Percentiles rank a stretch among this genome's conserved stretches.
Evolutionary conservation across 2,888 invertebrate species (phyloP).

Genomic region (Oscheius myriophilus): DNA sequence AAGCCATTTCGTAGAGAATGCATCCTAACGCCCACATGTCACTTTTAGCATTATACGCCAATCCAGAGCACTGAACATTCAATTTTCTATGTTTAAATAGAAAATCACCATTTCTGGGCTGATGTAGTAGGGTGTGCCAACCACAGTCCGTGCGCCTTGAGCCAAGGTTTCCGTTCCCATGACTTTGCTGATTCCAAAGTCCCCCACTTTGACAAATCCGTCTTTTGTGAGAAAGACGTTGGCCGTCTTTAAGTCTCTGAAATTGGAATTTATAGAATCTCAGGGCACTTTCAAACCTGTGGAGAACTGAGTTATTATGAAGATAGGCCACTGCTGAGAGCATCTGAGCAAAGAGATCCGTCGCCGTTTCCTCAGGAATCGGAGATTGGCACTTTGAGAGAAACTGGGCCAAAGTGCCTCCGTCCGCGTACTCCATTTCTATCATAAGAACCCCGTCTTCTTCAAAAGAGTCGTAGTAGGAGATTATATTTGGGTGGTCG

Average conservation of each 20-base stretch:
- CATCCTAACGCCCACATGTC: conserved; percentile 83
- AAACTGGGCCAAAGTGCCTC: conserved; percentile 80
- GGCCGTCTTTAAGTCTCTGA: conserved; percentile 80
- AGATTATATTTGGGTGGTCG: conserved; percentile 80
- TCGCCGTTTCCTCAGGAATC: conserved; percentile 75
- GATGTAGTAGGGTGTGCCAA: conserved; percentile 75
- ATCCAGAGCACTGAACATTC: conserved; percentile 79
- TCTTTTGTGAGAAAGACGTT: conserved; percentile 81
- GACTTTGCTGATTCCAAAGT: conserved; percentile 82
- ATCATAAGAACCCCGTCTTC: conserved; percentile 80
- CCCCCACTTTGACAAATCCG: conserved; percentile 80
- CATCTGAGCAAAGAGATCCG: conserved; percentile 75
- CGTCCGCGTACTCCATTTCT: conserved; percentile 84
- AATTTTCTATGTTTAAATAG: neutral
- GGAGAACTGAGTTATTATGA: conserved; percentile 78
- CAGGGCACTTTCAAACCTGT: conserved; percentile 71
- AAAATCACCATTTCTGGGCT: conserved; percentile 71
- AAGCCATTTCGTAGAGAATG: conserved; percentile 81
- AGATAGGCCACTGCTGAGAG: conserved; percentile 80
- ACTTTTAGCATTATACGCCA: conserved; percentile 81
- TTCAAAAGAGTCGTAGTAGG: conserved; percentile 81
- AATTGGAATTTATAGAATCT: conserved; percentile 33
- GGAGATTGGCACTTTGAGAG: conserved; percentile 75
- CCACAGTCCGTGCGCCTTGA: conserved; percentile 73
- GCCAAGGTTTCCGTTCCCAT: conserved; percentile 76